phyloP scores from a whole-genome alignment of 2,113 vertebrate species.

The Brachypodius melanocephalos region DNA sequence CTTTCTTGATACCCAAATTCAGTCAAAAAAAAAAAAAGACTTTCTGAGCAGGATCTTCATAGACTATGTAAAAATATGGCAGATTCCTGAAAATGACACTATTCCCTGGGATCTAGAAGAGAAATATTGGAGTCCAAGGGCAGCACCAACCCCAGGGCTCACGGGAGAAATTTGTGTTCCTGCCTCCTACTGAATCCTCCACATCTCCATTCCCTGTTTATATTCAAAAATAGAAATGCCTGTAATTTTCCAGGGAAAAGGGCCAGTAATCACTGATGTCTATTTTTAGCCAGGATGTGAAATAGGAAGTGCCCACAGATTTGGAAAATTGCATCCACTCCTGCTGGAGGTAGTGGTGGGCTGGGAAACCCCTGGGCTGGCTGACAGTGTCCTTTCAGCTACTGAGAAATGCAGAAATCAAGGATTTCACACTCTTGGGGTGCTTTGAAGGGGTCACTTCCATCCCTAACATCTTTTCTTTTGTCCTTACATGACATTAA shows the following conservation, averaged over 20 bases:
- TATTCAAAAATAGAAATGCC: not conserved
- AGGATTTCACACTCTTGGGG: not conserved
- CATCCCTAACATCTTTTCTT: not conserved
- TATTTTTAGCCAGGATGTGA: not conserved
- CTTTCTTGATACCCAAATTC: not conserved
- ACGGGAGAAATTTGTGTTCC: not conserved
- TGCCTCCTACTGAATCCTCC: not conserved
- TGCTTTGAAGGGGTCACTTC: not conserved
- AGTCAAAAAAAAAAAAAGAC: not conserved
- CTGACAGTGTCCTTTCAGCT: not conserved
- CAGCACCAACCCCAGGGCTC: not conserved
- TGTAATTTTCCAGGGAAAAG: not conserved
- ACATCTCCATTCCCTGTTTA: not conserved
- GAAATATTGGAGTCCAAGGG: rapidly evolving
- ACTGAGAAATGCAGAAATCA: not conserved
- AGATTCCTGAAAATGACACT: not conserved
- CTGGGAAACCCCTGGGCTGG: not conserved
- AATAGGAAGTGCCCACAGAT: not conserved
- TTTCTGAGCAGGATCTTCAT: not conserved
- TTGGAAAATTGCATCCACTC: not conserved
- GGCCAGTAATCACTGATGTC: not conserved
- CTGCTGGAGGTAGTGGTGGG: not conserved
- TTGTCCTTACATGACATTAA: not conserved
- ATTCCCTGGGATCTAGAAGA: not conserved
- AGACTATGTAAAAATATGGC: not conserved